Percentiles rank a stretch among this genome's conserved stretches.
These are phyloP conservation scores for Danionella cerebrum DNA, from an alignment of 2,113 vertebrate species.

Conservation along the genomic window DNA sequence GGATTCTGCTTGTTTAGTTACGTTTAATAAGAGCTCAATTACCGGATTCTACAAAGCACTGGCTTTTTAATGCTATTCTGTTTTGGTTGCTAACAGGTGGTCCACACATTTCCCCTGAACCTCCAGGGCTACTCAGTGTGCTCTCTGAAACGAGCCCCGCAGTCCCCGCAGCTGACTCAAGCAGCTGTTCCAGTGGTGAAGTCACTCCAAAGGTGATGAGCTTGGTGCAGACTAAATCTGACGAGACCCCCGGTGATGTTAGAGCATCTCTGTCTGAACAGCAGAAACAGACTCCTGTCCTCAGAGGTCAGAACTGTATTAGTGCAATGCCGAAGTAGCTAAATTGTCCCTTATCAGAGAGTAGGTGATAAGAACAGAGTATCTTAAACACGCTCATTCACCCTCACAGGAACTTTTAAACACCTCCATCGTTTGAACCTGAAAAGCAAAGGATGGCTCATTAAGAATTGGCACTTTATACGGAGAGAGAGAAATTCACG, in stretches of 20 bases:
- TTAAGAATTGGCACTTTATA: too few relatives aligned
- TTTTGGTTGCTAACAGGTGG: slow-evolving; percentile 9
- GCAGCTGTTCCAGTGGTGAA: neutral
- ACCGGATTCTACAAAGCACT: neutral
- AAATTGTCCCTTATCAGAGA: neutral
- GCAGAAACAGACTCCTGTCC: neutral
- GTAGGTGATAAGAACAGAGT: neutral
- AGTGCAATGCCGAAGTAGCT: too few relatives aligned
- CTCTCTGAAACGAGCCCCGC: neutral
- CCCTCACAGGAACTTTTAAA: too few relatives aligned
- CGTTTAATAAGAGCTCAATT: slow-evolving; percentile 7
- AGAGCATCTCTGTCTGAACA: neutral
- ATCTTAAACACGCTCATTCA: too few relatives aligned
- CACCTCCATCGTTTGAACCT: too few relatives aligned
- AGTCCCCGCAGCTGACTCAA: neutral
- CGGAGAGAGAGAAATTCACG: too few relatives aligned
- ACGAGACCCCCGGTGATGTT: neutral
- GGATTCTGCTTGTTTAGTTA: slow-evolving; percentile 8
- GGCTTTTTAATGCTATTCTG: neutral
- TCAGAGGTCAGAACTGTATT: neutral
- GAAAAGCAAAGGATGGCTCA: too few relatives aligned
- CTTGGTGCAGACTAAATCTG: neutral
- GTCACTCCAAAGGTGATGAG: neutral
- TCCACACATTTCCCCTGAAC: neutral
- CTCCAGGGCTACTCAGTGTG: neutral